A percentile compares a stretch with the other conserved stretches of the same genome.
phyloP scores from a whole-genome alignment of 2,797 vertebrate genomes.

The Rhodeus uyekii region DNA sequence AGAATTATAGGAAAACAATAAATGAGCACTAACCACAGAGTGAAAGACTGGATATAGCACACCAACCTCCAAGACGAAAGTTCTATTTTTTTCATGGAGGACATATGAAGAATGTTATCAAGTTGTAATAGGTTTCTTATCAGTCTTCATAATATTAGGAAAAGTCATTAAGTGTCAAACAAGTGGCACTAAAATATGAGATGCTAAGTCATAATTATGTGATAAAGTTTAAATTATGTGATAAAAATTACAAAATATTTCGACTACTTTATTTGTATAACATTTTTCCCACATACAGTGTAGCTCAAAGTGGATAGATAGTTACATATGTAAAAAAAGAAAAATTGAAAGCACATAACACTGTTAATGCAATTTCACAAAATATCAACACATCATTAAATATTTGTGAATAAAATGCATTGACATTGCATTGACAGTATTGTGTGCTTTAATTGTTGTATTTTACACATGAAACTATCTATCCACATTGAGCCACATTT shows the following conservation, averaged over 20 bases:
- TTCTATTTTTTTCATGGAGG: not conserved
- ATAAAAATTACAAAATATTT: not conserved
- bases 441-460: no score
- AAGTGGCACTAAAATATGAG: not conserved
- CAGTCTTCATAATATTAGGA: not conserved
- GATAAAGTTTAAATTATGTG: not conserved
- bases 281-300: not conserved
- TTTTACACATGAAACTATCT: no score
- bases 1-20: constrained; percentile 3
- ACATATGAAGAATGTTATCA: not conserved
- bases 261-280: not conserved
- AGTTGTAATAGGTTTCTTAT: not conserved
- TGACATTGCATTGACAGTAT: no score
- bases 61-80: not conserved
- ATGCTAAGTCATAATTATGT: not conserved
- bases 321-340: not conserved
- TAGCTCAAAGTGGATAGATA: no score
- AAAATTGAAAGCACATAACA: not conserved
- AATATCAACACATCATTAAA: not conserved
- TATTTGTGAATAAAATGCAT: no score
- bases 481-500: no score
- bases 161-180: not conserved
- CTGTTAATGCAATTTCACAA: not conserved
- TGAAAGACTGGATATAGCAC: not conserved
- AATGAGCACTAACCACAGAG: constrained; percentile 13